phyloP scores from a whole-genome alignment of 2,113 vertebrate genomes.

The Gavialis gangeticus region DNA sequence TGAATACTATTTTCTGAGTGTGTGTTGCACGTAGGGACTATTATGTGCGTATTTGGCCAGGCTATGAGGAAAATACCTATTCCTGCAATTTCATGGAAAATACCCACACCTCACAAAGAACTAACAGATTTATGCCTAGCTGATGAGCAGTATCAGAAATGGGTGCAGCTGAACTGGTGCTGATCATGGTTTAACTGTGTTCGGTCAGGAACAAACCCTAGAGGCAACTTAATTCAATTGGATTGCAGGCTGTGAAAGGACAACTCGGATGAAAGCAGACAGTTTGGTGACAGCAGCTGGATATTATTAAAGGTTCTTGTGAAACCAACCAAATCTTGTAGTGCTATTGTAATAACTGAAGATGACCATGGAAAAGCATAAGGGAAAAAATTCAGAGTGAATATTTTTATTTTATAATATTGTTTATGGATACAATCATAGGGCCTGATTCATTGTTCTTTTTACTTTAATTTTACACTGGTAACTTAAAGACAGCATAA shows the following conservation, averaged over 20 bases:
- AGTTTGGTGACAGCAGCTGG: accelerated
- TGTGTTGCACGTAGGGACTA: background rate
- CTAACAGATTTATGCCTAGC: background rate
- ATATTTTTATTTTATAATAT: background rate
- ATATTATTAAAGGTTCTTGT: background rate
- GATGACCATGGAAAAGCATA: background rate
- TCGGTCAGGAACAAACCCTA: background rate
- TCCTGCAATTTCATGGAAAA: background rate
- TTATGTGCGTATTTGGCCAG: too few species aligned
- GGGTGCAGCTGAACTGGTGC: background rate
- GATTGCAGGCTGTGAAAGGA: background rate
- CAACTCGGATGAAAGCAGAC: accelerated
- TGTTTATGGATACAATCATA: background rate
- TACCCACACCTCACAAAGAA: background rate
- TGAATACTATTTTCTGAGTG: background rate
- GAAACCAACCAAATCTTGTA: background rate
- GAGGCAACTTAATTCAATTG: background rate
- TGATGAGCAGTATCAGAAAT: background rate
- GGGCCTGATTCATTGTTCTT: background rate
- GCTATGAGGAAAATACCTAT: background rate
- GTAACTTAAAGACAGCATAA: background rate
- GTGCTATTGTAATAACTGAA: background rate
- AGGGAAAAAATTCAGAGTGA: background rate
- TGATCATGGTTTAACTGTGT: background rate
- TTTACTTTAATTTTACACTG: background rate